phyloP scores from a whole-genome alignment of 2,113 vertebrate genomes.

The Uria lomvia region DNA sequence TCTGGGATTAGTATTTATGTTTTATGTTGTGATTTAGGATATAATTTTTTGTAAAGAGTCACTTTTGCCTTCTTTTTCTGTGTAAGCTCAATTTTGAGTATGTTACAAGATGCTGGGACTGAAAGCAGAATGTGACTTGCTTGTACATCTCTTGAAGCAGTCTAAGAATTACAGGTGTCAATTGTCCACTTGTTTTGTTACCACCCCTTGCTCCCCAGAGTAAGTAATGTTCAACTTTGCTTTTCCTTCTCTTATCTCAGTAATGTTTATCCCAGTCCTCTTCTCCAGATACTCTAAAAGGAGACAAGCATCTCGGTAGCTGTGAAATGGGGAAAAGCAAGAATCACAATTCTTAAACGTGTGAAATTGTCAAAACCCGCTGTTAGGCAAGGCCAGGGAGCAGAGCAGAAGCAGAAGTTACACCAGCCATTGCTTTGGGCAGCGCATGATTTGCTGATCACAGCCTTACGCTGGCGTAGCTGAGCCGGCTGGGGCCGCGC shows the following conservation, averaged over 20 bases:
- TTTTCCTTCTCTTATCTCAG: background rate
- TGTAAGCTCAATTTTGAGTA: background rate
- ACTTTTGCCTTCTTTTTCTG: background rate
- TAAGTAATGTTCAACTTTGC: background rate
- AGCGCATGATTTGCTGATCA: background rate
- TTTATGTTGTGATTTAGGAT: background rate
- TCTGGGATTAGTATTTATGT: background rate
- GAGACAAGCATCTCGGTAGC: background rate
- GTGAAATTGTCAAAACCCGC: background rate
- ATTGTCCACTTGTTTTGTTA: background rate
- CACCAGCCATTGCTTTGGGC: background rate
- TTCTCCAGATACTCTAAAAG: background rate
- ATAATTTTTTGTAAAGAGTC: background rate
- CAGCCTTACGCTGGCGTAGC: fast-evolving
- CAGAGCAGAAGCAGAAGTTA: background rate
- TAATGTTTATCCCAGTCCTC: background rate
- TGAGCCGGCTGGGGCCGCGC: background rate
- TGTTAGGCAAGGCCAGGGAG: background rate
- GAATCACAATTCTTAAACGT: background rate
- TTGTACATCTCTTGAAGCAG: background rate
- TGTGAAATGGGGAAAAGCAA: background rate
- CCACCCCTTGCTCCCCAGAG: background rate
- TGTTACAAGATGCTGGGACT: background rate
- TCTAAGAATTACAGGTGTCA: background rate
- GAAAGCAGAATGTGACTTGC: background rate